Base-by-base conservation (phyloP, 2,113 vertebrate species). In the Hucho hucho region DNA sequence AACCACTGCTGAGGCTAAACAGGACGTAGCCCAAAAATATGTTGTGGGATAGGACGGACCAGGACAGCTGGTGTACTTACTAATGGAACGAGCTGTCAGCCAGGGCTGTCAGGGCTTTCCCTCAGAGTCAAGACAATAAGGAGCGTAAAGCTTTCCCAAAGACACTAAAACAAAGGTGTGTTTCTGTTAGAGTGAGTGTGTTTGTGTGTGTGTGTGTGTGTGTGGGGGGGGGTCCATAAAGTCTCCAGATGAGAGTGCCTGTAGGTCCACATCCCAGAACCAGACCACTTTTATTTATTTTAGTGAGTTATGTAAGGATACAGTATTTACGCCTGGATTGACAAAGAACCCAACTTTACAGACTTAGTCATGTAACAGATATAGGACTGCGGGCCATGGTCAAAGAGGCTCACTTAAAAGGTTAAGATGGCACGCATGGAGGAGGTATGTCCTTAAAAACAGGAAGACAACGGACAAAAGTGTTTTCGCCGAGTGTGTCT, bases 381-480 rank as follows among this genome's bases (percentile, higher is more conserved):
- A 59, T 64, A 69, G 61, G 69, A 46, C 80, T 81, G 69, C 43
- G 11, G 77, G 79, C 66, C 12, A 16, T 53, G 12, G 49, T 18
- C 71, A 77, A 37, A 6, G 14, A 72, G 37, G 61, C 61, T 72
- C 76, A 68, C 67, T 83, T 43, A 61, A 11, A 83, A 82, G 74
- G 77, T 79, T 74, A 73, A 46, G 72, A 20, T 66, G 14, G 1
- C 7, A 58, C 58, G 18, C 43, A 46, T 69, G 18, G 58, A 24
- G 58, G 18, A 61, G n/a, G 58, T 61, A 2, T n/a, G 58, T 24
- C 25, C 69, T 72, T 18, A 81, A 76, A 83, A 86, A 81, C 86
- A 88, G 89, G 88, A 89, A 83, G 80, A 76, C 6, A 65, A 77
- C 49, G 29, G 13, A 46, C 72, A 87, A 85, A 89, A 89, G 88